Conservation (phyloP, 2,113 vertebrate genomes). For the Corvus hawaiiensis region DNA sequence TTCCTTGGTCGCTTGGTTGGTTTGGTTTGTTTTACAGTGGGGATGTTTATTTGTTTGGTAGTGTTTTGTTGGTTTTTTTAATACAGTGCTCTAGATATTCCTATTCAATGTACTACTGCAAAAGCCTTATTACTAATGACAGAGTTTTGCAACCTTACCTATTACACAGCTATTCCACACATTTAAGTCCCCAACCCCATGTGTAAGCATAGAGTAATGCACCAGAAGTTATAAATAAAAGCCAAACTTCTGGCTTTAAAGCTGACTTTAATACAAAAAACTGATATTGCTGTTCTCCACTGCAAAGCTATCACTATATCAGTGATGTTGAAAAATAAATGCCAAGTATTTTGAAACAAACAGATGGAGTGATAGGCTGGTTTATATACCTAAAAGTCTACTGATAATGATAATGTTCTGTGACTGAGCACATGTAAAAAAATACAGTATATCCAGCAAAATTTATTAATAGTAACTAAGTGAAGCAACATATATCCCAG, state of each 20-base stretch:
- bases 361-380: constrained; percentile 4
- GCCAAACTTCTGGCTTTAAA: background rate
- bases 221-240: background rate
- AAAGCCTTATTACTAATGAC: background rate
- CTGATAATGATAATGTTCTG: background rate
- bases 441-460: background rate
- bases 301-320: background rate
- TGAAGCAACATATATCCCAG: background rate
- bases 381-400: background rate
- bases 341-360: constrained; percentile 34
- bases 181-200: background rate
- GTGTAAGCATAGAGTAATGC: background rate
- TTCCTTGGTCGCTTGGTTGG: background rate
- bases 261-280: background rate
- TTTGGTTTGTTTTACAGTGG: background rate
- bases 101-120: background rate
- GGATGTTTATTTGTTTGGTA: background rate
- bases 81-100: background rate
- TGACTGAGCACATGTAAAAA: background rate
- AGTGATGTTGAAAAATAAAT: background rate
- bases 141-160: background rate
- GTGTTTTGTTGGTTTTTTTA: background rate
- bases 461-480: background rate
- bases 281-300: background rate
- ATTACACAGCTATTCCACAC: background rate